Conservation (phyloP, 2,888 invertebrate species). For the Aphodius sticticus region DNA sequence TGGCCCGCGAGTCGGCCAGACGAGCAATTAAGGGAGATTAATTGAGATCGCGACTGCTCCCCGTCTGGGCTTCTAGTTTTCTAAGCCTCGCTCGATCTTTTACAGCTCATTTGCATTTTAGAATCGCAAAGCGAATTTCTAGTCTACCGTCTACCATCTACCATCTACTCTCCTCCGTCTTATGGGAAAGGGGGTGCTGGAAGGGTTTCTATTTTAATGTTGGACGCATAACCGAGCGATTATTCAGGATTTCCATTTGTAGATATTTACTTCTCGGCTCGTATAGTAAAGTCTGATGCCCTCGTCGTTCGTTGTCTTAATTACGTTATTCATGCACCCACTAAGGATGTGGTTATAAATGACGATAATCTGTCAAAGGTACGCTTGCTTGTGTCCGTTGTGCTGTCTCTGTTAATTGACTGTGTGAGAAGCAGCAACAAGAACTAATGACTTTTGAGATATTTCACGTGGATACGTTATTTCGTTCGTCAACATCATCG, state of each 20-base stretch:
- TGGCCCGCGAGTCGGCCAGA: constrained; percentile 48
- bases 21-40: constrained; percentile 50
- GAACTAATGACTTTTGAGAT: background rate
- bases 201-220: constrained; percentile 54
- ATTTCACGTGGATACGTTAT: background rate
- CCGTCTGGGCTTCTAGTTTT: constrained; percentile 47
- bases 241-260: constrained; percentile 51
- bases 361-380: constrained; percentile 4
- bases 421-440: background rate
- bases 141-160: background rate
- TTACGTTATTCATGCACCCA: constrained; percentile 9
- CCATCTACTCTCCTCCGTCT: constrained; percentile 50
- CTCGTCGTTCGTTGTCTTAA: constrained; percentile 20
- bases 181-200: constrained; percentile 43
- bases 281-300: background rate
- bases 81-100: constrained; percentile 56
- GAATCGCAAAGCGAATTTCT: constrained; percentile 52
- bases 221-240: constrained; percentile 50
- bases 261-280: constrained; percentile 27
- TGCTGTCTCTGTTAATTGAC: background rate
- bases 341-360: constrained; percentile 10
- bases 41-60: constrained; percentile 49
- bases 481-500: too few species aligned
- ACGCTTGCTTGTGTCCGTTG: background rate
- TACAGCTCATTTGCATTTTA: constrained; percentile 61